phyloP scores from a whole-genome alignment of 2,888 invertebrate genomes.

The Diaphora mendica region DNA sequence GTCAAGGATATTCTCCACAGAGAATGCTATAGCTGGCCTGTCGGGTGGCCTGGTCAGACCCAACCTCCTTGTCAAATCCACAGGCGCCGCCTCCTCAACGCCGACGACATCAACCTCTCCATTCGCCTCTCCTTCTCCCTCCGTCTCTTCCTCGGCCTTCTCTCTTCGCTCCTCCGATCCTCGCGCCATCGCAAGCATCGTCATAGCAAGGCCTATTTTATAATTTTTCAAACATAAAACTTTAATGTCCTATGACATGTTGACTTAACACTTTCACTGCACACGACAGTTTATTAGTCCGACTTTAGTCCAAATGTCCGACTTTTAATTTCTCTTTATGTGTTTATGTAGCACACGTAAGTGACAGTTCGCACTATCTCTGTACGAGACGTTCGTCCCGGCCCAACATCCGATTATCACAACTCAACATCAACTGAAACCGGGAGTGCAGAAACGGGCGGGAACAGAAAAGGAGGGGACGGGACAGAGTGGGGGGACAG shows the following conservation, averaged over 20 bases:
- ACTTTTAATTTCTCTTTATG: slow-evolving; percentile 4
- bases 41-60: slow-evolving; percentile 87
- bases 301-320: slow-evolving; percentile 10
- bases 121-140: slow-evolving; percentile 72
- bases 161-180: slow-evolving; percentile 78
- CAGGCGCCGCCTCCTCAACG: slow-evolving; percentile 82
- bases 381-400: slow-evolving; percentile 58
- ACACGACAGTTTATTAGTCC: slow-evolving; percentile 38
- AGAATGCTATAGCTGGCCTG: slow-evolving; percentile 90
- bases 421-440: slow-evolving; percentile 64
- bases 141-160: slow-evolving; percentile 67
- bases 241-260: slow-evolving; percentile 30
- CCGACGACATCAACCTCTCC: slow-evolving; percentile 82
- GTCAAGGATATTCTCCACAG: slow-evolving; percentile 96
- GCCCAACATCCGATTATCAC: slow-evolving; percentile 67
- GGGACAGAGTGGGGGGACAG: slow-evolving; percentile 58
- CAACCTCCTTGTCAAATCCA: slow-evolving; percentile 81
- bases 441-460: slow-evolving; percentile 69
- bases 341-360: slow-evolving; percentile 36
- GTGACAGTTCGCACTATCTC: slow-evolving; percentile 55
- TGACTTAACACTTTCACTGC: slow-evolving; percentile 59
- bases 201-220: slow-evolving; percentile 80
- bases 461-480: slow-evolving; percentile 60
- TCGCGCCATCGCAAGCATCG: slow-evolving; percentile 85
- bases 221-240: slow-evolving; percentile 38